Conservation (phyloP, 2,113 vertebrate genomes). For the Addax nasomaculatus region DNA sequence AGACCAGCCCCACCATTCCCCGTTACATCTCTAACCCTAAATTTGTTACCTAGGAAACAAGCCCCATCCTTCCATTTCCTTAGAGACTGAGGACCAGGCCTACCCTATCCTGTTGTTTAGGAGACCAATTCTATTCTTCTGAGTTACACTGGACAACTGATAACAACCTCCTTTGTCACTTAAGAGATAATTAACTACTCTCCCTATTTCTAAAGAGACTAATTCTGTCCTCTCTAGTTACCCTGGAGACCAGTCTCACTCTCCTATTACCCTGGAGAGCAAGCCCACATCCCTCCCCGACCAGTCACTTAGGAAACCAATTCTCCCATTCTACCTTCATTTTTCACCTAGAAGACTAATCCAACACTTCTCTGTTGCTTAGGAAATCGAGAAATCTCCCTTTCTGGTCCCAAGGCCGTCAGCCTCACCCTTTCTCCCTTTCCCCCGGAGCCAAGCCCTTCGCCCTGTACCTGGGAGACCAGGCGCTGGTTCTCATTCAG, state of each 20-base stretch:
- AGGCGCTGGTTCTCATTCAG: slow-evolving; percentile 96
- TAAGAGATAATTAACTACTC: neutral
- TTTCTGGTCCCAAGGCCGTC: neutral
- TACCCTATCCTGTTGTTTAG: neutral
- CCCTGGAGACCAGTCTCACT: neutral
- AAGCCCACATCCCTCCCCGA: neutral
- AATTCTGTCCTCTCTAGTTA: neutral
- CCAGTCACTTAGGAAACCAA: neutral
- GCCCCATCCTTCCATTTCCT: neutral
- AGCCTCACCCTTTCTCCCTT: accelerated
- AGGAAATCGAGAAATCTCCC: neutral
- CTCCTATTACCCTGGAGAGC: neutral
- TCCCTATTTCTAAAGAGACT: neutral
- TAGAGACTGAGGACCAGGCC: neutral
- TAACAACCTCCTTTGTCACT: slow-evolving; percentile 1
- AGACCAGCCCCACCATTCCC: neutral
- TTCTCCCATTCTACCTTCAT: neutral
- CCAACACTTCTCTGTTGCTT: neutral
- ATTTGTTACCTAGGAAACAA: neutral
- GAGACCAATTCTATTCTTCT: neutral
- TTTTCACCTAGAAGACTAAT: neutral
- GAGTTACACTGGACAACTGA: slow-evolving; percentile 21
- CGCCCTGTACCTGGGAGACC: slow-evolving; percentile 88
- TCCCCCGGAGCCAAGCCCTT: neutral
- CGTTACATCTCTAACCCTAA: neutral